Percentiles rank a stretch among this genome's conserved stretches.
These are phyloP conservation scores for Lasaia peninsularis DNA, from an alignment of 1,140 invertebrate species.

Conservation along the genomic window DNA sequence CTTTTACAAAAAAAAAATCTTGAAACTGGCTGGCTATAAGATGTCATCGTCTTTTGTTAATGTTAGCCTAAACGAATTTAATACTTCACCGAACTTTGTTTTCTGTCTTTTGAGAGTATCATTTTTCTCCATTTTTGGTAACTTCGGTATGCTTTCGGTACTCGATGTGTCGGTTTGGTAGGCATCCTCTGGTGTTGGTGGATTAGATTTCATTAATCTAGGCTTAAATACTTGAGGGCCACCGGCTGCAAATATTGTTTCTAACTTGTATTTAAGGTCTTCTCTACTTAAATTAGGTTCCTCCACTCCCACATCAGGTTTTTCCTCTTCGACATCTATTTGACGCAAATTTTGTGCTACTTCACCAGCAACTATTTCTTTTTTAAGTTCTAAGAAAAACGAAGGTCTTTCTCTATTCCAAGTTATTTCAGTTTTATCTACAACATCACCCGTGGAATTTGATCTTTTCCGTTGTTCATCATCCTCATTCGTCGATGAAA, in stretches of 20 bases:
- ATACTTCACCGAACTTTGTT: constrained; percentile 58
- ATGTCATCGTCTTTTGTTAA: constrained; percentile 55
- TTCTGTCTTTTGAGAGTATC: constrained; percentile 61
- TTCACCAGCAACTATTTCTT: constrained; percentile 45
- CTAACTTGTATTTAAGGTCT: constrained; percentile 60
- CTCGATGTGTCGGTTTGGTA: constrained; percentile 55
- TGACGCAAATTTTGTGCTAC: constrained; percentile 39
- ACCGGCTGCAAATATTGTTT: constrained; percentile 57
- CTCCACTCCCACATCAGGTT: constrained; percentile 38
- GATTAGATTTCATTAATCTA: constrained; percentile 58
- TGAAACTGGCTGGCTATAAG: constrained; percentile 22
- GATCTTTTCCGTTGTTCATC: constrained; percentile 52
- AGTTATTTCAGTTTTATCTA: constrained; percentile 40
- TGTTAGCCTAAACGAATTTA: constrained; percentile 61
- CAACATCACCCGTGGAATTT: constrained; percentile 50
- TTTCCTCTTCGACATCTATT: constrained; percentile 33
- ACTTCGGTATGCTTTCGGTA: constrained; percentile 50
- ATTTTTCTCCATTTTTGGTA: constrained; percentile 59
- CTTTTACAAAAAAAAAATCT: not conserved
- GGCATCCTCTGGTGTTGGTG: constrained; percentile 56
- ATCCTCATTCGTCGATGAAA: constrained; percentile 35
- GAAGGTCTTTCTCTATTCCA: constrained; percentile 34
- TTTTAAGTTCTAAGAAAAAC: constrained; percentile 52
- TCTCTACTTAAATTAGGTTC: constrained; percentile 49
- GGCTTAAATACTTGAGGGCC: constrained; percentile 49